Conservation (phyloP, 2,797 vertebrate genomes). For the Pipistrellus kuhlii region DNA sequence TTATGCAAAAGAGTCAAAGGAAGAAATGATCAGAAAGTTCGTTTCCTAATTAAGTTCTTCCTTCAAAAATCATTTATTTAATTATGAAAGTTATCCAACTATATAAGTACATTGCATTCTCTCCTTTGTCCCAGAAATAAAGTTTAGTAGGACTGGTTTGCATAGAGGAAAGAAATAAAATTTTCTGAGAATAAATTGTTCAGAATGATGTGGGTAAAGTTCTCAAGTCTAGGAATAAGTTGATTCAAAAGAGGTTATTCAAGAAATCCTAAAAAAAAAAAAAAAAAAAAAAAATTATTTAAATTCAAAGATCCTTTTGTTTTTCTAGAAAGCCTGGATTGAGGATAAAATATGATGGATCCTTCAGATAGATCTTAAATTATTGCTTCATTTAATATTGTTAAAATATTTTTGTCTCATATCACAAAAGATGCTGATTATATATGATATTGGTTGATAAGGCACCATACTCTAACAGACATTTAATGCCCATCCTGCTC, state of each 20-base stretch:
- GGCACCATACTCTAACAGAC: background rate
- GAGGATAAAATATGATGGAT: background rate
- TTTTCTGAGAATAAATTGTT: background rate
- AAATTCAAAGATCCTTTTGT: background rate
- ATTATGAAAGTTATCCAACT: background rate
- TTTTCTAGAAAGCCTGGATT: background rate
- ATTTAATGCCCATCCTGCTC: background rate
- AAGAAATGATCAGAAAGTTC: slow-evolving; percentile 17
- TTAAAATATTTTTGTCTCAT: slow-evolving; percentile 21
- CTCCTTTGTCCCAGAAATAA: background rate
- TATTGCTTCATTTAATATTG: background rate
- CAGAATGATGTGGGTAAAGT: background rate
- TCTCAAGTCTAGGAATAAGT: background rate
- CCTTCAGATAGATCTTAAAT: background rate
- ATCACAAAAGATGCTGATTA: background rate
- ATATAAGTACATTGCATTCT: background rate
- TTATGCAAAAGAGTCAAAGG: background rate
- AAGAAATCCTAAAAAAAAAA: slow-evolving; percentile 1
- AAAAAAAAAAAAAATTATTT: background rate
- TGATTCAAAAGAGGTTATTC: background rate
- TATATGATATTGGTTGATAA: background rate
- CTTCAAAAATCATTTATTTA: slow-evolving; percentile 38
- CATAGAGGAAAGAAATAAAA: background rate
- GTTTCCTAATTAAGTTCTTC: slow-evolving; percentile 30
- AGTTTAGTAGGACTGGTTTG: background rate